Base-by-base conservation (phyloP, 2,113 vertebrate genomes). In the Alligator mississippiensis region DNA sequence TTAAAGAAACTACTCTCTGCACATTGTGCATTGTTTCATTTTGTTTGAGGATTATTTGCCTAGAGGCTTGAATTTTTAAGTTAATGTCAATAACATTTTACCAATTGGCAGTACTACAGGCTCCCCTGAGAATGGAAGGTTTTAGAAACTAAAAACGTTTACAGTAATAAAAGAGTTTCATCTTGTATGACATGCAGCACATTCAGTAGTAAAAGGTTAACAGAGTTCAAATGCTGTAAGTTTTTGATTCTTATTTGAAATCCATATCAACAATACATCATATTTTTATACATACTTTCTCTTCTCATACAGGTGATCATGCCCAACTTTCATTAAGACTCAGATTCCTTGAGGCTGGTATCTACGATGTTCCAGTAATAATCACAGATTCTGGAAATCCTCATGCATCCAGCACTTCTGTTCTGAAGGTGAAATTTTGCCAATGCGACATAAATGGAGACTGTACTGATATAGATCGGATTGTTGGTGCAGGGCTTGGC, bases 371-470 rank as follows among this genome's bases (percentile, higher is more conserved):
- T 84, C 99, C 99, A 68, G 98, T 99, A 96, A 98, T 98, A 77
- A 99, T 99, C 97, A 99, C 99, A 3, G 99, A 99, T 97, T 99
- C 99, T 3, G 99, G 99, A 87, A 99, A 99, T 96, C 98, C 99
- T 89, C 99, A 99, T 80, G 98, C 99, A 97, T 98, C 99, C 78
- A 99, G 99, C 96, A 99, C 98, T 59, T 99, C 99, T 2, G 97
- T 99, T 96, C 98, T 99, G 80, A 98, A 99, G 2, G 98, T 99
- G 94, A 99, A 99, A 93, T 99, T 99, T 92, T 99, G 99, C 94
- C 98, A 99, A 54, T 99, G 99, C 59, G 99, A 99, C 96, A 96
- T 98, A 88, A 99, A 99, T 0, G 99, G 99, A 11, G 99, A 99
- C 97, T 99, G 99, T 96, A 99, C 98, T 0, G 99, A 99, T 13